Conservation (phyloP, 2,113 vertebrate species). For the Lepisosteus osseus region DNA sequence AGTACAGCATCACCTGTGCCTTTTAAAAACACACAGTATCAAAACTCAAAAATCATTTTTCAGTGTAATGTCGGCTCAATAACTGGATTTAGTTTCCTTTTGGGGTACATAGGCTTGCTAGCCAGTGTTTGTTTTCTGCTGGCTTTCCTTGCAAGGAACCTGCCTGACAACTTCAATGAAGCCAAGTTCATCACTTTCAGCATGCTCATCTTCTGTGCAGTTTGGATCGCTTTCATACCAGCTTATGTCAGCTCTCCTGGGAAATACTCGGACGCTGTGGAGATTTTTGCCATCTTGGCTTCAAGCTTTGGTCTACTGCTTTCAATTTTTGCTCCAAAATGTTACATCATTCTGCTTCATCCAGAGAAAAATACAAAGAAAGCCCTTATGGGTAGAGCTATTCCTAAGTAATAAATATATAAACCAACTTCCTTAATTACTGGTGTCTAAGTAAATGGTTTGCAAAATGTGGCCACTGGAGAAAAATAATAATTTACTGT, state of each 20-base stretch:
- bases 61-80: conserved; percentile 5
- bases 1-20: conserved; percentile 10
- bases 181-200: conserved; percentile 37
- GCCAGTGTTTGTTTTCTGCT: conserved; percentile 23
- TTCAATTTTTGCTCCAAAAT: conserved; percentile 20
- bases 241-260: conserved; percentile 23
- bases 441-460: too few species aligned
- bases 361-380: conserved; percentile 20
- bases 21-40: conserved; percentile 12
- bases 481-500: too few species aligned
- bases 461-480: too few species aligned
- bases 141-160: conserved; percentile 26
- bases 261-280: conserved; percentile 22
- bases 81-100: background rate
- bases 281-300: conserved; percentile 20
- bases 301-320: conserved; percentile 18
- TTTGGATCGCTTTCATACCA: conserved; percentile 19
- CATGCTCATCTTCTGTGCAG: conserved; percentile 27
- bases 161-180: conserved; percentile 36
- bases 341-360: conserved; percentile 16
- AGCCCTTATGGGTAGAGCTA: conserved; percentile 11
- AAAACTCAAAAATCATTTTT: conserved; percentile 15
- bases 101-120: conserved; percentile 24
- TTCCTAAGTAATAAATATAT: background rate
- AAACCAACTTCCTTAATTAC: background rate